These are phyloP conservation scores for Choristoneura rosaceana DNA, from an alignment of 2,888 invertebrate genomes.

Conservation along the genomic window DNA sequence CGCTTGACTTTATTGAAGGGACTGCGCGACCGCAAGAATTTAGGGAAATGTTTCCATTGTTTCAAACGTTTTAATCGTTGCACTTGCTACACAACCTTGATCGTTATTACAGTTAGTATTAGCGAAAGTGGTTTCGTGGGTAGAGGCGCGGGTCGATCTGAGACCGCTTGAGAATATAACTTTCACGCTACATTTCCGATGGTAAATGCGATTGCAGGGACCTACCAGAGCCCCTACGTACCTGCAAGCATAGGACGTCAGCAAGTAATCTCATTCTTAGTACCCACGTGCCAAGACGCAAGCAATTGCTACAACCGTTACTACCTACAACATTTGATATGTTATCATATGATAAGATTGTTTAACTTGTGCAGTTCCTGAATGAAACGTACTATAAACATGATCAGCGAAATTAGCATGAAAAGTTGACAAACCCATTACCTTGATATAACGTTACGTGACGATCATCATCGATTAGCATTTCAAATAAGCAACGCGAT, in stretches of 20 bases:
- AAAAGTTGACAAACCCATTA: conserved; percentile 45
- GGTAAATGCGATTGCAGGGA: conserved; percentile 67
- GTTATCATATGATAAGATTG: conserved; percentile 38
- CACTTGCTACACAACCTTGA: conserved; percentile 49
- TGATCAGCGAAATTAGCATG: conserved; percentile 47
- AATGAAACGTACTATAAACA: conserved; percentile 43
- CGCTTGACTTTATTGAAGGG: not conserved
- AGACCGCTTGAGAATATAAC: conserved; percentile 79
- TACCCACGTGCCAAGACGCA: conserved; percentile 11
- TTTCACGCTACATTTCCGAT: conserved; percentile 81
- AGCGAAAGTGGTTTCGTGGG: conserved; percentile 81
- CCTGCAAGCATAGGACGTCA: not conserved
- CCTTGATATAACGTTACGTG: conserved; percentile 57
- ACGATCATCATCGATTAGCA: conserved; percentile 55
- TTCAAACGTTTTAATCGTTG: conserved; percentile 19
- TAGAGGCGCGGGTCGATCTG: conserved; percentile 67
- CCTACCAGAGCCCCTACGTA: conserved; percentile 46
- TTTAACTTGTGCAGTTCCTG: conserved; percentile 37
- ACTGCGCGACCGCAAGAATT: conserved; percentile 12
- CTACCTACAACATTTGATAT: conserved; percentile 21
- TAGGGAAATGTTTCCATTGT: conserved; percentile 36
- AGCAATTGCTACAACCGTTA: conserved; percentile 23
- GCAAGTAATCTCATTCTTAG: conserved; percentile 4
- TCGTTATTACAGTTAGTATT: conserved; percentile 54
- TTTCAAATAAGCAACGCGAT: conserved; percentile 54